Evolutionary conservation across 2,113 vertebrate genomes (phyloP).

Genomic region (Eurystomus gularis): DNA sequence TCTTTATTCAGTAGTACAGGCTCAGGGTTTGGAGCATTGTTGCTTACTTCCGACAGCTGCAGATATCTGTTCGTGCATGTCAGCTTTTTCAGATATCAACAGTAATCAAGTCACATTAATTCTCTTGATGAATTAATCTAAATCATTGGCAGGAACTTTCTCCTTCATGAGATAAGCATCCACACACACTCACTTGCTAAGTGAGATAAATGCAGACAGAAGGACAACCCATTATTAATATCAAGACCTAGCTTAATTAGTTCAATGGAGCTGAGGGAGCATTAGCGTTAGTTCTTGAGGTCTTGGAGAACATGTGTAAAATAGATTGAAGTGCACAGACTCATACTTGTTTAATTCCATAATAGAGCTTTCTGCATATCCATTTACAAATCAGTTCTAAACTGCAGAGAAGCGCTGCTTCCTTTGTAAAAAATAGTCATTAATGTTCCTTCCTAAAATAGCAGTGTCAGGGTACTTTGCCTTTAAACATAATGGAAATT

Average conservation of each 20-base stretch:
- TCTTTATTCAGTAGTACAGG: neutral
- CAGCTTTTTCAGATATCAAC: conserved; percentile 48
- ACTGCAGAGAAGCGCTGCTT: neutral
- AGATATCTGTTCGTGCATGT: neutral
- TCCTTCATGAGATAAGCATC: neutral
- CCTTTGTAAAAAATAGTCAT: neutral
- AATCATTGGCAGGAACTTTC: conserved; percentile 57
- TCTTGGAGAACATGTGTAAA: conserved; percentile 25
- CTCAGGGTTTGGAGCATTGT: neutral
- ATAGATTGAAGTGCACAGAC: conserved; percentile 31
- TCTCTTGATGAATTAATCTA: conserved; percentile 52
- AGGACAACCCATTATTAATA: conserved; percentile 50
- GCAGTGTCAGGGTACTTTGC: neutral
- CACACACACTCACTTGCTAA: conserved; percentile 45
- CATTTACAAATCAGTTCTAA: conserved; percentile 35
- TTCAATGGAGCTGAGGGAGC: conserved; percentile 49
- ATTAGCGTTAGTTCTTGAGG: conserved; percentile 41
- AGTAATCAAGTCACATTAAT: conserved; percentile 58
- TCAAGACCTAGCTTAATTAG: conserved; percentile 39
- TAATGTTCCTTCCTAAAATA: conserved; percentile 47
- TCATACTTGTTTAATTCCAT: conserved; percentile 1
- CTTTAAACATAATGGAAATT: neutral
- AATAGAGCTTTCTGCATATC: conserved; percentile 18
- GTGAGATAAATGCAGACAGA: conserved; percentile 46
- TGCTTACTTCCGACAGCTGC: neutral